Base-by-base conservation (phyloP, 2,888 invertebrate species). In the Synergus laeviventris region DNA sequence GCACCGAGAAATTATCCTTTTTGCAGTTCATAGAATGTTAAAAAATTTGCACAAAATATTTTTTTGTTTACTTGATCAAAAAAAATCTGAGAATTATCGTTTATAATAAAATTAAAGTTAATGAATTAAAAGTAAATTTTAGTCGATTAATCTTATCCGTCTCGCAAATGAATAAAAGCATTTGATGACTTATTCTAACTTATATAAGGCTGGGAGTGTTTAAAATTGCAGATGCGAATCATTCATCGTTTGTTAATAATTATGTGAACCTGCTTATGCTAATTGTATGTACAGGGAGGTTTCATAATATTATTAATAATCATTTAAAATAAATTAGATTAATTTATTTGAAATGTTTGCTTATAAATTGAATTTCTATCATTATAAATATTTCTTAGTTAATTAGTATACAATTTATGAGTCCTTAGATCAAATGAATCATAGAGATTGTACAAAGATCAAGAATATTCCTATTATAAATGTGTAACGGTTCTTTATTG, bases 381-480 rank as follows among this genome's bases (percentile, higher is more conserved):
- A 49, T 9, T 49, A 9, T 2, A 9, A n/a, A 49, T 49, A 45
- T 9, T 49, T 8, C 8, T n/a, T 16, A 18, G n/a, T 8, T 9
- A n/a, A 49, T 49, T 49, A 49, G 8, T 49, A n/a, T 49, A 9
- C 9, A 49, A 66, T 66, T 66, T 66, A 66, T 66, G 42, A 66
- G 45, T 42, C 24, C 14, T 5, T 66, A 16, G 16, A 66, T 45
- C 45, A 24, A 66, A 39, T 66, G 66, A 45, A 66, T 66, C 66
- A 66, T 45, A 3, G 18, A 9, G 45, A 45, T 16, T 39, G 45
- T 45, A 45, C 24, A 45, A 66, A 16, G 45, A 66, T 66, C 24
- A 66, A 42, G 62, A 18, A 18, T 38, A 38, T 62, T 8, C 38
- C 18, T 16, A 62, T 62, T 62, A 62, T 62, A 38, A 24, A n/a